phyloP scores from a whole-genome alignment of 2,888 invertebrate species.

The Cryptocheilus praepositus region DNA sequence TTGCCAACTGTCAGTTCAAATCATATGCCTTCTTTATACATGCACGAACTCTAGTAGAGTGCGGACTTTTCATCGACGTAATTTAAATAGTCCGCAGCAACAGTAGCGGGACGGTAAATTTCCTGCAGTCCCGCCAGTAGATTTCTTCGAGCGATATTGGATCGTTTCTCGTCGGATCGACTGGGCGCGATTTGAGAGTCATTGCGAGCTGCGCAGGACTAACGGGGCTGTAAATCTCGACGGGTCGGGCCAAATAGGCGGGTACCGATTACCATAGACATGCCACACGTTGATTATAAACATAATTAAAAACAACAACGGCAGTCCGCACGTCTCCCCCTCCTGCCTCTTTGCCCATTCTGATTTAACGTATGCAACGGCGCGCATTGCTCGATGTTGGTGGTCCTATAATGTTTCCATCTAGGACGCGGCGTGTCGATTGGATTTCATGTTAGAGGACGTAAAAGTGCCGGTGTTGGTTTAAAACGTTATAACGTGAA shows the following conservation, averaged over 20 bases:
- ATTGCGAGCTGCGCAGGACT: slow-evolving; percentile 44
- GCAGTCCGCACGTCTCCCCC: slow-evolving; percentile 33
- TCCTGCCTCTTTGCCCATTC: slow-evolving; percentile 43
- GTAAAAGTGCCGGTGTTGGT: no score
- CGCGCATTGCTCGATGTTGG: slow-evolving; percentile 65
- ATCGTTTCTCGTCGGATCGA: slow-evolving; percentile 15
- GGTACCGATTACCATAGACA: slow-evolving; percentile 71
- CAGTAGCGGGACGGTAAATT: not conserved
- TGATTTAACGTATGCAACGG: slow-evolving; percentile 67
- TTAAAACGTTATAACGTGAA: no score
- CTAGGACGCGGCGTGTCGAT: no score
- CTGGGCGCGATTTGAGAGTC: slow-evolving; percentile 44
- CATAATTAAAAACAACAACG: slow-evolving; percentile 74
- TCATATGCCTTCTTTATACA: no score
- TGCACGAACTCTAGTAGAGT: no score
- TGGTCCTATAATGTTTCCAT: slow-evolving; percentile 63
- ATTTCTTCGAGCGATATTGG: slow-evolving; percentile 15
- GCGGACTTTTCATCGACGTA: slow-evolving; percentile 19
- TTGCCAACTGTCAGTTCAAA: no score
- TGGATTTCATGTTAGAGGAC: no score
- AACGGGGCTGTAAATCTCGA: slow-evolving; percentile 58
- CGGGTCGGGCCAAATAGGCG: slow-evolving; percentile 52
- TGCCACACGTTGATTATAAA: slow-evolving; percentile 73
- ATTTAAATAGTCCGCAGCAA: not conserved
- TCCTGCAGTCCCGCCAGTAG: slow-evolving; percentile 1